A percentile compares a stretch with the other conserved stretches of the same genome.
These are phyloP conservation scores for Silurus aristotelis DNA, from an alignment of 2,797 vertebrate species.

Conservation along the genomic window DNA sequence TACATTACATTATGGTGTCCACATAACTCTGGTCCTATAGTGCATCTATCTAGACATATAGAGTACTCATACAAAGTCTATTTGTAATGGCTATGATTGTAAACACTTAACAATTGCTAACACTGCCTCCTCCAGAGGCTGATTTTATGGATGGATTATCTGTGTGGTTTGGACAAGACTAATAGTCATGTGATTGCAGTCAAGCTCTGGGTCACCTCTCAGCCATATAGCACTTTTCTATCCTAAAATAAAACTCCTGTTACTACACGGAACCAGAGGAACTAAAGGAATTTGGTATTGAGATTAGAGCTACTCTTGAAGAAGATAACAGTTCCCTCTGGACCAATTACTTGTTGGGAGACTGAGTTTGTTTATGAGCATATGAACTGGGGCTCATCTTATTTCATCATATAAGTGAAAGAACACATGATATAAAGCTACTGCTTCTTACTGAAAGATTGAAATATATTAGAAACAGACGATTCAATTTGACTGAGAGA, in stretches of 20 bases:
- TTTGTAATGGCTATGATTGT: too few relatives aligned
- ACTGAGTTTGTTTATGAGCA: constrained; percentile 50
- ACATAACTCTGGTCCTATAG: neutral
- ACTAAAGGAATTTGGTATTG: constrained; percentile 4
- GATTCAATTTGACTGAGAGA: neutral
- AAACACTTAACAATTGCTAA: neutral
- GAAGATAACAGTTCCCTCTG: constrained; percentile 43
- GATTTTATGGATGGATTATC: neutral
- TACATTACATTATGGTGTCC: neutral
- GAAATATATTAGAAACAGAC: neutral
- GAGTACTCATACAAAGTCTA: neutral
- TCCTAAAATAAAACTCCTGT: neutral
- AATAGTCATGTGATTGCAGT: neutral
- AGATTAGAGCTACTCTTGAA: constrained; percentile 45
- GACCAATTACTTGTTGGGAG: constrained; percentile 50
- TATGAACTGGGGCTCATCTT: constrained; percentile 42
- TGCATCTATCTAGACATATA: neutral
- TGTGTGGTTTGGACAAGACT: neutral
- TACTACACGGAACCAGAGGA: neutral
- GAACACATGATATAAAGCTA: constrained; percentile 14
- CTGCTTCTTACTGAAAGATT: neutral
- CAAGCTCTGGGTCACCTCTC: neutral
- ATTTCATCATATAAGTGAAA: constrained; percentile 23
- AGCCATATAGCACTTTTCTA: neutral
- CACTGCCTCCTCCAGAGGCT: neutral